Evolutionary conservation across 2,113 vertebrate genomes (phyloP).

Genomic region (Caranx ignobilis): DNA sequence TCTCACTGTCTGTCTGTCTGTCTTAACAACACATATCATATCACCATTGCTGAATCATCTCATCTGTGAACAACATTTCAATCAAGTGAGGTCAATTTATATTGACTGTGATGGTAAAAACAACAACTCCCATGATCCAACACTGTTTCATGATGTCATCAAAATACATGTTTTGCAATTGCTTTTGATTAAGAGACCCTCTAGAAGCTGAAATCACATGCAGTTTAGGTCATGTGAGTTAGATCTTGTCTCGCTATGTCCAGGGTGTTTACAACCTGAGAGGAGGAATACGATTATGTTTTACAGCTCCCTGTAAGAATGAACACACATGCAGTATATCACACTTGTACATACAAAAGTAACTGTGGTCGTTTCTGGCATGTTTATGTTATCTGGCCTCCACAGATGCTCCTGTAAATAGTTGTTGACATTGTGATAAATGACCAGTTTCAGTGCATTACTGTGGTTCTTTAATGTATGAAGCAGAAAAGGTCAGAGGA

Average conservation of each 20-base stretch:
- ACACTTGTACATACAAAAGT: not conserved
- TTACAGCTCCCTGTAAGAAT: slow-evolving; percentile 2
- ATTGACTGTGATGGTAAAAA: no score
- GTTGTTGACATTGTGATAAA: slow-evolving; percentile 11
- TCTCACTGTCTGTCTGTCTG: not conserved
- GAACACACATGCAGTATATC: not conserved
- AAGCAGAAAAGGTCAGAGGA: not conserved
- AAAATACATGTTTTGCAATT: no score
- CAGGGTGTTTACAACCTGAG: not conserved
- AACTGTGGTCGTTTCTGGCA: not conserved
- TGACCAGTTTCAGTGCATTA: not conserved
- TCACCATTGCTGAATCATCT: no score
- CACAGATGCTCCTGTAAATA: not conserved
- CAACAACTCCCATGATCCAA: no score
- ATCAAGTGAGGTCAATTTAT: no score
- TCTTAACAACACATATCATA: not conserved
- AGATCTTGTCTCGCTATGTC: no score
- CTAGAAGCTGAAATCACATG: no score
- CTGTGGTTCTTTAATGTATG: not conserved
- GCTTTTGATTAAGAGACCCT: no score
- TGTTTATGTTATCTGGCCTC: not conserved
- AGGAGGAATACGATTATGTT: not conserved
- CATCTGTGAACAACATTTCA: no score
- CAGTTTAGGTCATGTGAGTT: no score
- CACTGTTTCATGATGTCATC: no score